phyloP scores from a whole-genome alignment of 1,140 invertebrate genomes.

The Zaprionus davidi region DNA sequence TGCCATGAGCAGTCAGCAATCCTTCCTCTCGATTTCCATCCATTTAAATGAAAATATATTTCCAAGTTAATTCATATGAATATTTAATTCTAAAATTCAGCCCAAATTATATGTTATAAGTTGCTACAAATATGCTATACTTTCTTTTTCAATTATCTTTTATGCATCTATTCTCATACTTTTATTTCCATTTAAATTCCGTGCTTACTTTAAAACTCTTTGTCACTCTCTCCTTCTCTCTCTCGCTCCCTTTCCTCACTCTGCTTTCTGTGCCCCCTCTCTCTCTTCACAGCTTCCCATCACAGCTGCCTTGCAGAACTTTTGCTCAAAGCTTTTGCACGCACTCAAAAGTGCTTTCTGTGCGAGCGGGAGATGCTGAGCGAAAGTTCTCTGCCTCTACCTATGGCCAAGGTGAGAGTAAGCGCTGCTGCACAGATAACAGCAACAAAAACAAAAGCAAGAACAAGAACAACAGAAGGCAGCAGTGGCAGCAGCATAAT shows the following conservation, averaged over 20 bases:
- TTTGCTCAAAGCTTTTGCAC: slow-evolving; percentile 55
- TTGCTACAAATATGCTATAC: background rate
- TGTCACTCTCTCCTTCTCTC: background rate
- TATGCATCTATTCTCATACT: background rate
- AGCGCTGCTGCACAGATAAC: slow-evolving; percentile 61
- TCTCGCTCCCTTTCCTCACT: background rate
- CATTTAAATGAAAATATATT: no score
- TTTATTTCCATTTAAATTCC: background rate
- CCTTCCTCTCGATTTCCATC: no score
- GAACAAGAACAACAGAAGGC: slow-evolving; percentile 13
- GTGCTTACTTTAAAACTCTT: background rate
- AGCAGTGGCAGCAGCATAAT: slow-evolving; percentile 57
- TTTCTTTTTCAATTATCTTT: background rate
- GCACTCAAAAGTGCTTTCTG: slow-evolving; percentile 3
- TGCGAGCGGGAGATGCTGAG: slow-evolving; percentile 14
- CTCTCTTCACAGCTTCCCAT: no score
- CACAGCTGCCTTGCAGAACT: slow-evolving; percentile 19
- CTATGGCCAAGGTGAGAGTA: slow-evolving; percentile 61
- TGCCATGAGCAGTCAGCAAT: no score
- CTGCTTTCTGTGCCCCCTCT: background rate
- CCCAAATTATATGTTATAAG: background rate
- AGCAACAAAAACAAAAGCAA: slow-evolving; percentile 31
- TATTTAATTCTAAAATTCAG: background rate
- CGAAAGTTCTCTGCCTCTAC: slow-evolving; percentile 44
- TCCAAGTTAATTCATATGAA: no score